phyloP scores from a whole-genome alignment of 2,797 vertebrate species.

The Arnoldichthys spilopterus region DNA sequence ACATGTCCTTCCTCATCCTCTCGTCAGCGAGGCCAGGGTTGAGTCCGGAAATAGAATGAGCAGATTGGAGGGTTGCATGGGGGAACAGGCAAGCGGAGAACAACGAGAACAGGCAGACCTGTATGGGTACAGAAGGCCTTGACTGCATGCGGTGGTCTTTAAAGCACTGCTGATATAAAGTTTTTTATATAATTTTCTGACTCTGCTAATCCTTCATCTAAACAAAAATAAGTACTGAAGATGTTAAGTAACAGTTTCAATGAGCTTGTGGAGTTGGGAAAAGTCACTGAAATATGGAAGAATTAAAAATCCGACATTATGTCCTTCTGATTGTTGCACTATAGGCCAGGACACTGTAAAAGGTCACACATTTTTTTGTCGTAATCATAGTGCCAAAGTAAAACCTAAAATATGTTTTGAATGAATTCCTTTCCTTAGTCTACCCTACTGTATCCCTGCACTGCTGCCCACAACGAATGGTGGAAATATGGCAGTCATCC shows the following conservation, averaged over 20 bases:
- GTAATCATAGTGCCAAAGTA: not conserved
- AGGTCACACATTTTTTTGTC: not conserved
- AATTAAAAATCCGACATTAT: too few species aligned
- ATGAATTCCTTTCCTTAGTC: not conserved
- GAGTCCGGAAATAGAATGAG: constrained; percentile 46
- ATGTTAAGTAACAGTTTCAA: too few species aligned
- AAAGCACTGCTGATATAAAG: too few species aligned
- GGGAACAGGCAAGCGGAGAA: not conserved
- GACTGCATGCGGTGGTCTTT: not conserved
- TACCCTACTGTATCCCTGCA: not conserved
- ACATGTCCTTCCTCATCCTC: constrained; percentile 41
- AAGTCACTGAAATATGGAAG: too few species aligned
- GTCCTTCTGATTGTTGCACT: too few species aligned
- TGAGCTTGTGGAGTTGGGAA: too few species aligned
- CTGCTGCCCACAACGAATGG: not conserved
- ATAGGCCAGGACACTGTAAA: too few species aligned
- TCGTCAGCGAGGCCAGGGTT: constrained; percentile 5
- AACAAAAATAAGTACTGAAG: too few species aligned
- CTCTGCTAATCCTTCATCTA: too few species aligned
- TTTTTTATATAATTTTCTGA: too few species aligned
- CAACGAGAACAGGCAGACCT: not conserved
- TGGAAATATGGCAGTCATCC: constrained; percentile 41
- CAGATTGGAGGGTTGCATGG: constrained; percentile 31
- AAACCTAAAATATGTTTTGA: not conserved
- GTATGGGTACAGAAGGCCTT: not conserved